Base-by-base conservation (phyloP, 1,140 invertebrate species). In the Papilio glaucus region DNA sequence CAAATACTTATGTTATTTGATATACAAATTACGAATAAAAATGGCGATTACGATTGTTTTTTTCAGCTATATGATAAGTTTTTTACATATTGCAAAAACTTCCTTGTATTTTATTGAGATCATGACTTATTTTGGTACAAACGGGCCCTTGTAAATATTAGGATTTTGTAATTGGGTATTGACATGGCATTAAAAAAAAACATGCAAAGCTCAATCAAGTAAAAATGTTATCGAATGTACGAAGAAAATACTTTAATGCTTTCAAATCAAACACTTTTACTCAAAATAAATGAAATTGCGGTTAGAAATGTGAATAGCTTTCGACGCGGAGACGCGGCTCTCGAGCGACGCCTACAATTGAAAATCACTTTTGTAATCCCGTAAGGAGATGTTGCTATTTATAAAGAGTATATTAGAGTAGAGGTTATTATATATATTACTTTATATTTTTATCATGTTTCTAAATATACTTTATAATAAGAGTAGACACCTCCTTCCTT, bases 311-410 rank as follows among this genome's bases (percentile, higher is more conserved):
- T 57, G 49, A 57, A 49, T 24, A 57, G 49, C 49, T 24, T 26
- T 24, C 9, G 21, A 57, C 18, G 49, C 49, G 21, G 24, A 57
- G 21, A 57, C 49, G 49, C 21, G 49, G 49, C 10, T 53, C 49
- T 53, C 21, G 21, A 24, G 49, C 18, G 49, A 53, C 49, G 49
- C 49, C 49, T 53, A 24, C 21, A 53, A 53, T 53, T 53, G 49
- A 53, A 53, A 53, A 21, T 53, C 49, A 53, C 49, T 53, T 53
- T 12, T 53, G 49, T 13, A 53, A 53, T 53, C 49, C 49, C 49
- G 18, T 24, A 8, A 53, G 21, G 49, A 24, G 21, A 53, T 53
- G 21, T 53, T 53, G 10, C 49, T 53, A 53, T 53, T 53, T 53
- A 12, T 53, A 53, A 53, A 53, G 21, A 53, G 21, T 53, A 53